phyloP scores from a whole-genome alignment of 2,797 vertebrate genomes.

The Steatocranus sp. region DNA sequence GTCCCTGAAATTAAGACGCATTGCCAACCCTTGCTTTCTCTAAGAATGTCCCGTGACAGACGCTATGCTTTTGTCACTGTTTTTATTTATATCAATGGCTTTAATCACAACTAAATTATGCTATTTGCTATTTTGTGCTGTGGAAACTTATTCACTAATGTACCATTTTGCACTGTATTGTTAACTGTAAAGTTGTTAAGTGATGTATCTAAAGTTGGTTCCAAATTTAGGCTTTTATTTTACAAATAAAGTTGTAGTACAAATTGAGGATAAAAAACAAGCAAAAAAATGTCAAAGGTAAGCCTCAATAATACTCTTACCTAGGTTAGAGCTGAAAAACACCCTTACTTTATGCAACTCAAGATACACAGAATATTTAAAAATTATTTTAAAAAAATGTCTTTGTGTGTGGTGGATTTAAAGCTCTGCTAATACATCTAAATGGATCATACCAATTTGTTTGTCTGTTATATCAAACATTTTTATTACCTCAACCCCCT shows the following conservation, averaged over 20 bases:
- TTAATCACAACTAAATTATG: neutral
- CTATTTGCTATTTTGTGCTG: neutral
- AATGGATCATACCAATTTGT: neutral
- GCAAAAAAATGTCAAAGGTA: neutral
- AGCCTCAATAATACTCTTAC: neutral
- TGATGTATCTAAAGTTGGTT: neutral
- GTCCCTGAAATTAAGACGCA: neutral
- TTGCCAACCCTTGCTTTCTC: neutral
- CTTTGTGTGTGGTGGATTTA: neutral
- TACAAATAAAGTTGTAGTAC: neutral
- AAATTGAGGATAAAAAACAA: neutral
- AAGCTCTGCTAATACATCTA: neutral
- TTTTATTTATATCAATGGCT: neutral
- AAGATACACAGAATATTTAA: neutral
- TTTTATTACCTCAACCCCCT: neutral
- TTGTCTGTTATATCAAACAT: neutral
- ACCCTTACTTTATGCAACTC: neutral
- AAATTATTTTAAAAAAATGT: rapidly evolving
- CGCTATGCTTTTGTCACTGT: neutral
- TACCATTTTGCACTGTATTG: rapidly evolving
- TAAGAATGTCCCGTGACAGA: neutral
- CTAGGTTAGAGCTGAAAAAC: neutral
- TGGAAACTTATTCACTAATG: neutral
- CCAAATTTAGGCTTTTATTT: neutral
- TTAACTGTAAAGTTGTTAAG: neutral